phyloP scores from a whole-genome alignment of 2,888 invertebrate genomes.

The Elegia similella region DNA sequence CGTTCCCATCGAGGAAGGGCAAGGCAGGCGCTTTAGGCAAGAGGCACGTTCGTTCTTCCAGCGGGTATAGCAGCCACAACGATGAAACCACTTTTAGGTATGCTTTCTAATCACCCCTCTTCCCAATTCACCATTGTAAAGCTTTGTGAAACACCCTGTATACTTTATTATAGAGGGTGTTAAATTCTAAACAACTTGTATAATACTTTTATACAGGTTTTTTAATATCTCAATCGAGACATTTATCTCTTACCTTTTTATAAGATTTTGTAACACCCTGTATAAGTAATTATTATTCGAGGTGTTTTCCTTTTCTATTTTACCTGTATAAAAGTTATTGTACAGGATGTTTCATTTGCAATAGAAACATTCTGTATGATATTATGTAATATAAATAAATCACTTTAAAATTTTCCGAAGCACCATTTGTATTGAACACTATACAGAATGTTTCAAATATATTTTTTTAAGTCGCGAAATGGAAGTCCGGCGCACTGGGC shows the following conservation, averaged over 20 bases:
- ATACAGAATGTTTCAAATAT: conserved; percentile 15
- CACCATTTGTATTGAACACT: conserved; percentile 1
- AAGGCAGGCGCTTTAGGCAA: conserved; percentile 85
- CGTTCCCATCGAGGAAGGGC: conserved; percentile 85
- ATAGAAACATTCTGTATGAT: conserved; percentile 12
- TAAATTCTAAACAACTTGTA: conserved; percentile 9
- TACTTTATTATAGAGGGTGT: background rate
- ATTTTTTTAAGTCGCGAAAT: conserved; percentile 15
- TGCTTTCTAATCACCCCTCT: conserved; percentile 16
- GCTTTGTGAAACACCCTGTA: background rate
- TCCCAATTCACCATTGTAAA: background rate
- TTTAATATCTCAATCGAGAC: background rate
- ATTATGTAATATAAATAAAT: background rate
- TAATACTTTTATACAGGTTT: conserved; percentile 14
- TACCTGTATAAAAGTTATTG: conserved; percentile 14
- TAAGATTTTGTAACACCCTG: background rate
- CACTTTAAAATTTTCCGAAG: background rate
- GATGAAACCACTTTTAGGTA: conserved; percentile 93
- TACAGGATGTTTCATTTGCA: conserved; percentile 13
- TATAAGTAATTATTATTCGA: conserved; percentile 12
- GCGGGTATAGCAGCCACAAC: conserved; percentile 91
- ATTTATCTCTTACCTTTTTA: background rate
- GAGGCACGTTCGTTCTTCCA: conserved; percentile 88
- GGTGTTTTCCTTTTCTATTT: conserved; percentile 1
- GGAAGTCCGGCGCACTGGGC: conserved; percentile 7